These are phyloP conservation scores for Vandiemenella viatica DNA, from an alignment of 2,888 invertebrate genomes.

Conservation along the genomic window DNA sequence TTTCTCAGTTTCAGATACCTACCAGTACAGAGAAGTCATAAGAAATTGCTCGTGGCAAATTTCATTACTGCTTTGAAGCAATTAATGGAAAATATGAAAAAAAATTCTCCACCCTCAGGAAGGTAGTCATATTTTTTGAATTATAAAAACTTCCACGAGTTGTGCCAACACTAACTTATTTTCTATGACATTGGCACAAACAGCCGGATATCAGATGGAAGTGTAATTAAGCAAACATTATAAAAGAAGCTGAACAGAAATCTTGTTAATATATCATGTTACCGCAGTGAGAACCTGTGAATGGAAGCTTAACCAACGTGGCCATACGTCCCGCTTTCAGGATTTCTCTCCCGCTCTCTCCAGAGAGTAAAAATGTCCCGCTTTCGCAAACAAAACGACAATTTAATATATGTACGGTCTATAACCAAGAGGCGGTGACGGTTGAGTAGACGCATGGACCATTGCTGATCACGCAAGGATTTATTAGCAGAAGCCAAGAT, in stretches of 20 bases:
- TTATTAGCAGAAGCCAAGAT: too few species aligned
- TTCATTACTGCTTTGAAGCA: conserved; percentile 2
- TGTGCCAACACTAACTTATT: too few species aligned
- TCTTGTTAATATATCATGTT: conserved; percentile 12
- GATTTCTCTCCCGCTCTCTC: too few species aligned
- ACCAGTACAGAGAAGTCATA: not conserved
- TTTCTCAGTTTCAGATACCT: conserved; percentile 1
- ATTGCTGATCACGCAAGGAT: too few species aligned
- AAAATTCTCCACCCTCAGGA: conserved; percentile 10
- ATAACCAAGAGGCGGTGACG: too few species aligned
- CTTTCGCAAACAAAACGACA: too few species aligned
- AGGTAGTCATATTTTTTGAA: conserved; percentile 14
- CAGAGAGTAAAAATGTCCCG: too few species aligned
- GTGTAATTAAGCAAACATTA: conserved; percentile 16
- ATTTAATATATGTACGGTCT: too few species aligned
- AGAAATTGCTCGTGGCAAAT: not conserved
- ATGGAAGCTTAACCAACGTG: too few species aligned
- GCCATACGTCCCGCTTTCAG: too few species aligned
- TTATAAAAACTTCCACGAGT: conserved; percentile 14
- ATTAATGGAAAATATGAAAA: conserved; percentile 1
- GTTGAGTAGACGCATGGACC: too few species aligned
- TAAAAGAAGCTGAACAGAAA: conserved; percentile 13
- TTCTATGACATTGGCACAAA: conserved; percentile 17
- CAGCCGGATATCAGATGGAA: conserved; percentile 19
- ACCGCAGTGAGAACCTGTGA: not conserved